Evolutionary conservation across 2,797 vertebrate species (phyloP).

Genomic region (Moxostoma hubbsi): DNA sequence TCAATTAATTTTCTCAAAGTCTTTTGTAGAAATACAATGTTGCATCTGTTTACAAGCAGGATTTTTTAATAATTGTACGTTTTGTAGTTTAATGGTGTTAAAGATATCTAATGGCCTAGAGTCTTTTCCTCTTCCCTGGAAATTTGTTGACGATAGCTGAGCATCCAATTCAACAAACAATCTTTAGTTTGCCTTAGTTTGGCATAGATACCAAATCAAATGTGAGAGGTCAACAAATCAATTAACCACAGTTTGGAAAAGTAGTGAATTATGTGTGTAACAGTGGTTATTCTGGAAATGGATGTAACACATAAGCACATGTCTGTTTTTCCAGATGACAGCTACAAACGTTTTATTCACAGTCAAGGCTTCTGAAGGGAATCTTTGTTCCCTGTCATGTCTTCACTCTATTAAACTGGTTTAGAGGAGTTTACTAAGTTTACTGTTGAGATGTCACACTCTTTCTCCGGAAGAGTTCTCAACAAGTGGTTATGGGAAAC

Average conservation of each 20-base stretch:
- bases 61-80: no score
- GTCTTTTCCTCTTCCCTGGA: neutral
- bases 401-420: neutral
- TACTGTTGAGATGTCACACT: neutral
- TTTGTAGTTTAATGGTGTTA: neutral
- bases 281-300: neutral
- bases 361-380: neutral
- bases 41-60: neutral
- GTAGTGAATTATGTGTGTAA: constrained; percentile 1
- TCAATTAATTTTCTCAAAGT: neutral
- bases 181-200: constrained; percentile 10
- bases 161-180: neutral
- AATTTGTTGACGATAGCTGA: neutral
- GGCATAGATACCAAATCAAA: constrained; percentile 1
- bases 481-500: no score
- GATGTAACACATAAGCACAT: constrained; percentile 1
- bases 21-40: neutral
- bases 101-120: neutral
- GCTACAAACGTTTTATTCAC: neutral
- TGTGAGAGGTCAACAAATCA: constrained; percentile 24
- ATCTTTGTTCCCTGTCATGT: neutral
- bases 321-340: neutral
- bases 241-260: neutral
- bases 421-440: no score
- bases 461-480: neutral